Conservation (phyloP, 2,113 vertebrate genomes). For the Elephantulus edwardii region DNA sequence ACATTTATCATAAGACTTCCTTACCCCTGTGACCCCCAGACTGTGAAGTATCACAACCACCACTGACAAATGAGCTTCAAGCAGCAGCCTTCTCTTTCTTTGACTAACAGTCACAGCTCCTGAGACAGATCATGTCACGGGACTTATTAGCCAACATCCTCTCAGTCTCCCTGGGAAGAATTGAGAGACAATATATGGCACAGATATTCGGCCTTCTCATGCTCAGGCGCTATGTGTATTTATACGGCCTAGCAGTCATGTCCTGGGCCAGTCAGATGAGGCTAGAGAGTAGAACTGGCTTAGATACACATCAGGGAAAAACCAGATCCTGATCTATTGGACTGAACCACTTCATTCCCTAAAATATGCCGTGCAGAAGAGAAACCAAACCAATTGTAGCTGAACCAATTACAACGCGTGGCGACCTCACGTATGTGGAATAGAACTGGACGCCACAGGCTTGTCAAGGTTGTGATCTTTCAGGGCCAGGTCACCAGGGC, state of each 20-base stretch:
- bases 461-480: background rate
- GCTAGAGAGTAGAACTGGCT: background rate
- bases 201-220: background rate
- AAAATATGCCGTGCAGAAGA: background rate
- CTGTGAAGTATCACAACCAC: background rate
- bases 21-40: no score
- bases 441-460: background rate
- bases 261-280: background rate
- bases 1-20: background rate
- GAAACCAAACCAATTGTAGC: background rate
- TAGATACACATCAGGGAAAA: background rate
- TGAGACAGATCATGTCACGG: background rate
- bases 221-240: no score
- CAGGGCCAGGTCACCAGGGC: background rate
- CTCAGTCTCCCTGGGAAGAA: background rate
- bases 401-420: background rate
- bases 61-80: background rate
- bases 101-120: background rate
- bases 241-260: background rate
- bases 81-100: background rate
- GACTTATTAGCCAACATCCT: background rate
- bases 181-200: background rate
- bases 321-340: background rate
- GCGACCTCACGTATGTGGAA: background rate
- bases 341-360: background rate